Base-by-base conservation (phyloP, 1,140 invertebrate species). In the Pissodes strobi region DNA sequence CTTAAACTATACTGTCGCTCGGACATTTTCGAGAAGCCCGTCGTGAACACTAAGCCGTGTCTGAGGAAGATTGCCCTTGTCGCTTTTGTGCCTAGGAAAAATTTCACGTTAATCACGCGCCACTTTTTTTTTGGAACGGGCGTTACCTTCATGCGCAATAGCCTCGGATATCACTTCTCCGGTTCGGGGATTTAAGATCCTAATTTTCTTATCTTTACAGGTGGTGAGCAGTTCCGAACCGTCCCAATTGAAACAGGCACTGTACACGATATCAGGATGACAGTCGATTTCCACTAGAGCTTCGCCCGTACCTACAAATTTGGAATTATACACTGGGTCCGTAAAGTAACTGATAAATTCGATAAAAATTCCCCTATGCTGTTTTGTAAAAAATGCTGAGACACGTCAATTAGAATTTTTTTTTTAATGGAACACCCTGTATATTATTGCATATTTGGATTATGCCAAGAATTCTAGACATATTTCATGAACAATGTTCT, bases 191-290 rank as follows among this genome's bases (percentile, higher is more conserved):
- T 99, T 93, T 64, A 99, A 89, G 53, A 99, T 88, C 41, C 97
- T 87, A 68, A 99, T 95, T 80, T 97, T 97, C 79, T 98, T 98
- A 80, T 99, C 97, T 80, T 98, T 97, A 81, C 95, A 98, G 0
- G 96, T 97, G 37, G 97, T 98, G 1, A 98, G 88, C 62, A 99
- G 84, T 74, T 95, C 88, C 49, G 91, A 94, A 43, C 97, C 97
- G 73, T 98, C 94, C 89, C 94, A 96, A 78, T 96, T 98, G 87
- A 95, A 99, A 75, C 92, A 93, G 13, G 95, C 93, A 57, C 93
- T 96, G 81, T 95, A 98, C 43, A 99, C 92, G 63, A 97, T 89
- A 81, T 99, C 97, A 0, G 93, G 94, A 82, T 98, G 96, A 66
- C 88, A 92, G 76, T 93, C 92, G 69, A 99, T 90, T 69, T 90